Conservation (phyloP, 2,888 invertebrate species). For the Dynastes tityus region DNA sequence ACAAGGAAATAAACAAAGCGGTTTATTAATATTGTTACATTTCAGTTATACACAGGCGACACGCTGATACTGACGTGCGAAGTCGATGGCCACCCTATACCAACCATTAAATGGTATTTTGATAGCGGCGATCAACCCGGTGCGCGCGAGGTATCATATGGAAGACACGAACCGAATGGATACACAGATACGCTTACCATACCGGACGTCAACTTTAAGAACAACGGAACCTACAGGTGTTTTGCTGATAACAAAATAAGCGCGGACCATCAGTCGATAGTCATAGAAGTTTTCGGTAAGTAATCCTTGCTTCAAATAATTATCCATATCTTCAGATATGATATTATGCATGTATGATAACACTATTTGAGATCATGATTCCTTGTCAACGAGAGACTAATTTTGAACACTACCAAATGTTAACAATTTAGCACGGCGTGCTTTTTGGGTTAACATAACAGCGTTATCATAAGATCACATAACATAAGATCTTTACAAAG, state of each 20-base stretch:
- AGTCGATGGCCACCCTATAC: constrained; percentile 24
- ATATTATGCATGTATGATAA: background rate
- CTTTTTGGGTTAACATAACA: no score
- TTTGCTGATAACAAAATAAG: constrained; percentile 6
- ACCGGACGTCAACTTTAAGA: constrained; percentile 6
- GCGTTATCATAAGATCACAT: no score
- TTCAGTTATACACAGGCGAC: constrained; percentile 29
- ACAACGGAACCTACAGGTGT: constrained; percentile 37
- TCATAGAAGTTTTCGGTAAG: constrained; percentile 41
- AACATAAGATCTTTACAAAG: no score
- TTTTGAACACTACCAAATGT: no score
- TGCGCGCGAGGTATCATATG: background rate
- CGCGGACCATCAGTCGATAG: constrained; percentile 24
- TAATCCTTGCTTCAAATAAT: background rate
- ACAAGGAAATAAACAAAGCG: background rate
- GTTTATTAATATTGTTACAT: background rate
- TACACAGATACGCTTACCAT: constrained; percentile 10
- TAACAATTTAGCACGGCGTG: no score
- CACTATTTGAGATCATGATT: background rate
- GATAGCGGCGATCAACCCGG: constrained; percentile 6
- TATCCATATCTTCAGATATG: background rate
- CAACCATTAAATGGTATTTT: constrained; percentile 33
- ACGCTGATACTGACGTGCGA: constrained; percentile 16
- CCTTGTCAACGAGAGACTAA: no score
- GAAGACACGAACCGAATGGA: background rate